Base-by-base conservation (phyloP, 1,140 invertebrate genomes). In the Prorops nasuta region DNA sequence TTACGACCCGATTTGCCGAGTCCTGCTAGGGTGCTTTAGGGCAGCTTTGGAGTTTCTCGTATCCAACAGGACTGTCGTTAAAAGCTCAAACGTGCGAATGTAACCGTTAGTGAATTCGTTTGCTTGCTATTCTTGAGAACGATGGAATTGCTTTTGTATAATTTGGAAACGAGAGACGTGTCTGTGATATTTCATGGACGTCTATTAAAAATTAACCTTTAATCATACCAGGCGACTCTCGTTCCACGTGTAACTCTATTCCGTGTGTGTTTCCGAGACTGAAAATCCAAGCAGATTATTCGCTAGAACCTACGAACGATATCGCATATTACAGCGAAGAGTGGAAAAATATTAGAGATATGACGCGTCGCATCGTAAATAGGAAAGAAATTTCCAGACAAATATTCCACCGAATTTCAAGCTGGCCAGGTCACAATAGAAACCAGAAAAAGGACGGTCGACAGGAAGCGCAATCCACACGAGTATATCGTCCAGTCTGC, bases 401-500 rank as follows among this genome's bases (percentile, higher is more conserved):
- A 44, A 49, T 47, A 42, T 49, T 37, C 36, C 45, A 37, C 41
- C 38, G 20, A 52, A 52, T 52, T 52, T 41, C 44, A 28, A 40
- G 16, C 39, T 16, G 19, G 15, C 20, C 19, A 16, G 24, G 48
- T 52, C 44, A 49, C 51, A 43, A 53, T 49, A 44, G 36, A 50
- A 34, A 19, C 24, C 20, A 22, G 48, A 44, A 54, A 53, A 50
- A 39, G 46, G 28, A 39, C 16, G 24, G 24, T 28, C 16, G 28
- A 15, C 32, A 16, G 14, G 39, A 10, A 4, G 24, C 4, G 24
- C 10, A 28, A 28, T 10, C 24, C n/a, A 36, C 35, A 28, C 17
- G 51, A 44, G 47, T 50, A 44, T 50, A 44, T 39, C 51, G 49
- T 24, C 50, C 31, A 41, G 54, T 41, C 32, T 38, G 49, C 39